Evolutionary conservation across 2,113 vertebrate species (phyloP), one percentile per base, ranked within the genome.

Genomic region (Benitochromis conjunctus): DNA sequence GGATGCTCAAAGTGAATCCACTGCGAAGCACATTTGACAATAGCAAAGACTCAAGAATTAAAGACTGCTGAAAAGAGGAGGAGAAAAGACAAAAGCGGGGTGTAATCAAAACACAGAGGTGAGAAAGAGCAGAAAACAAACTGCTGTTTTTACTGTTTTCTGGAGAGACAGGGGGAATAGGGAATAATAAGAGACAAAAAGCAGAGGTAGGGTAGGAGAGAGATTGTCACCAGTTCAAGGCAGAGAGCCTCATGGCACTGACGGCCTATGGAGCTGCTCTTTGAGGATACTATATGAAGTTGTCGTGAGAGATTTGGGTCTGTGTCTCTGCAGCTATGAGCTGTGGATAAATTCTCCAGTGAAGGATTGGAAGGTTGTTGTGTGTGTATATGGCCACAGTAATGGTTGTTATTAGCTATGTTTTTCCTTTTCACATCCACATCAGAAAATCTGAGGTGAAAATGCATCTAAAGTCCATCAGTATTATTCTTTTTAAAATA

Each of bases 181-280:
- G 79, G 86, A 90, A 85, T 80, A 79, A 88, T 60, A 60, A 85
- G 86, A 80, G 54, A 58, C 24, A 80, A 80, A 80, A 69, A 87
- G 79, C 60, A 88, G 66, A 51, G 57, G 34, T 38, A 60, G 46
- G 58, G 60, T 16, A 34, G 53, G 38, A 29, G 60, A 51, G 71
- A 51, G 62, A 24, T 82, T 92, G 89, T 94, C 89, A 91, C 87
- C 87, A 81, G 71, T 88, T 90, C 21, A 56, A 84, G 82, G 77
- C 57, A 83, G 62, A 84, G 81, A 83, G 82, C 38, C 26, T 66
- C 81, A 41, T 91, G 94, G 93, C 93, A 86, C 87, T 77, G 87
- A 94, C 79, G 94, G 85, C 89, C 90, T 85, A 87, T 91, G 89
- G 88, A 92, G 90, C 83, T 89, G 82, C 88, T 94, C 84, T 93